Percentiles rank a stretch among this genome's conserved stretches.
These are phyloP conservation scores for Diplodus puntazzo DNA, from an alignment of 2,797 vertebrate species.

Conservation along the genomic window DNA sequence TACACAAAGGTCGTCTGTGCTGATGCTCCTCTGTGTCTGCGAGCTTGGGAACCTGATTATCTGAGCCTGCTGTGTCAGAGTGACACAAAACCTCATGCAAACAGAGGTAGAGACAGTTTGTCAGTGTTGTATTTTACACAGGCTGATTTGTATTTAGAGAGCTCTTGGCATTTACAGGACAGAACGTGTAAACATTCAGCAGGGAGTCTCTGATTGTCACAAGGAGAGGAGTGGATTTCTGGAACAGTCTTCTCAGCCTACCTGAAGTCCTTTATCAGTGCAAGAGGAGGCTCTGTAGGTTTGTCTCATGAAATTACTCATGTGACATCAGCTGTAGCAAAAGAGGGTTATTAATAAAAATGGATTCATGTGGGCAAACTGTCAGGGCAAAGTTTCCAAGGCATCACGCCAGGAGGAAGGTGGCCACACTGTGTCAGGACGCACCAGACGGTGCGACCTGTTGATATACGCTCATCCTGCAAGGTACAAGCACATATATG, in stretches of 20 bases:
- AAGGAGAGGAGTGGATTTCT: background rate
- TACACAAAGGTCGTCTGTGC: background rate
- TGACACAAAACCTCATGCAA: conserved; percentile 22
- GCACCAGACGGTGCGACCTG: conserved; percentile 28
- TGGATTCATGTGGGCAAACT: background rate
- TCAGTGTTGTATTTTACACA: background rate
- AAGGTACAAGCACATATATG: background rate
- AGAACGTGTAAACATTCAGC: background rate
- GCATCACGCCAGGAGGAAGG: background rate
- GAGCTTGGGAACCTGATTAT: conserved; percentile 45
- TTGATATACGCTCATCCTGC: background rate
- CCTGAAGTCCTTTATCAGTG: background rate
- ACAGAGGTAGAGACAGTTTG: conserved; percentile 26
- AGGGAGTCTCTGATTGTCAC: background rate
- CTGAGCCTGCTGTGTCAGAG: conserved; percentile 39
- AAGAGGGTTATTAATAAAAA: background rate
- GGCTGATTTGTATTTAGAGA: background rate
- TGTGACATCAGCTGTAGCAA: background rate
- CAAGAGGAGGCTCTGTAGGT: conserved; percentile 21
- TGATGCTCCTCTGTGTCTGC: conserved; percentile 20
- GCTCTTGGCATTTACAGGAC: background rate
- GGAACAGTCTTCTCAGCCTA: background rate
- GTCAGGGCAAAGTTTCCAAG: background rate
- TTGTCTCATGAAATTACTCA: background rate
- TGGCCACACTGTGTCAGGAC: background rate